phyloP scores from a whole-genome alignment of 2,113 vertebrate genomes.

The Alligator sinensis region DNA sequence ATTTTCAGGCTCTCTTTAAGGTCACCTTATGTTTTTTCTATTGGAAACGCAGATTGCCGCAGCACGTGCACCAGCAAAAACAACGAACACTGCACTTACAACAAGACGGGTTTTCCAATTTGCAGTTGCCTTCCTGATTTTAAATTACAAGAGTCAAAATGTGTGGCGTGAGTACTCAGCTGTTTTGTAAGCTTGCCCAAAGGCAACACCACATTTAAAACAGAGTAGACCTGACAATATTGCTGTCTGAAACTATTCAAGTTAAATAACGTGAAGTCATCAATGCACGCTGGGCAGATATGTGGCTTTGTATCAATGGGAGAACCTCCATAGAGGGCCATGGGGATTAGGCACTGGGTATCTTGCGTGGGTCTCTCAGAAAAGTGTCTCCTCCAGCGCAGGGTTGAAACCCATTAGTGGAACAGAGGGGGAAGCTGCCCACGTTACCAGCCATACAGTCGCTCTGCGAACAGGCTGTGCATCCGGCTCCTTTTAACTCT shows the following conservation, averaged over 20 bases:
- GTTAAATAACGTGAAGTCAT: neutral
- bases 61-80: fast-evolving
- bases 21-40: constrained; percentile 17
- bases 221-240: neutral
- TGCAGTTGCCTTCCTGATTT: constrained; percentile 64
- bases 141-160: fast-evolving
- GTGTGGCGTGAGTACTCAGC: constrained; percentile 54
- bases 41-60: constrained; percentile 30
- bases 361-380: neutral
- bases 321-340: neutral
- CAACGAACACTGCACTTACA: constrained; percentile 2
- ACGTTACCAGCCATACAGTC: neutral
- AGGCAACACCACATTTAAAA: neutral
- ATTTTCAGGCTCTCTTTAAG: neutral
- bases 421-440: neutral
- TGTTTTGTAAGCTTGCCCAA: neutral
- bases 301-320: neutral
- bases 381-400: neutral
- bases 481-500: neutral
- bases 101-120: fast-evolving
- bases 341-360: neutral
- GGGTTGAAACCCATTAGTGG: neutral
- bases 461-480: neutral
- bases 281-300: neutral
- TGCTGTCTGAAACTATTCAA: neutral